Conservation (phyloP, 2,113 vertebrate genomes). For the Leptobrachium leishanense region DNA sequence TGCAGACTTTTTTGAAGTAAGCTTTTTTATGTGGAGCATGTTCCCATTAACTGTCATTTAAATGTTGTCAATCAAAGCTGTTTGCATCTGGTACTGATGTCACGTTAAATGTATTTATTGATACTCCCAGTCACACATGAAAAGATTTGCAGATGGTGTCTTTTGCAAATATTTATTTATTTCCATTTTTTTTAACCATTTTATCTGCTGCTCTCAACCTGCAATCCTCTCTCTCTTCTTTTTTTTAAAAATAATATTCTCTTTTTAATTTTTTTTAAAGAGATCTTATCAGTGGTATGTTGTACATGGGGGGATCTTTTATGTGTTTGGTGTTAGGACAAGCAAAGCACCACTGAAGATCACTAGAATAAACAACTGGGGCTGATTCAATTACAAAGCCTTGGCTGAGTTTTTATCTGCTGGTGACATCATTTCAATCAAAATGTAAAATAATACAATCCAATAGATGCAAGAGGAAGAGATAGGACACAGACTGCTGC, state of each 20-base stretch:
- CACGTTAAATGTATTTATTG: constrained; percentile 75
- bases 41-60: constrained; percentile 70
- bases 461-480: constrained; percentile 85
- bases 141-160: constrained; percentile 86
- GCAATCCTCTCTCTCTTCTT: constrained; percentile 26
- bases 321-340: constrained; percentile 88
- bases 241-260: constrained; percentile 60
- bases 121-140: constrained; percentile 88
- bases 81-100: constrained; percentile 69
- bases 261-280: constrained; percentile 61
- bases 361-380: constrained; percentile 91
- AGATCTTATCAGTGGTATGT: constrained; percentile 92
- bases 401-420: constrained; percentile 89
- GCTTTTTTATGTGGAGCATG: constrained; percentile 32
- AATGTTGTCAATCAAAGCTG: constrained; percentile 72
- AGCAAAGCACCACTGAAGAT: constrained; percentile 84
- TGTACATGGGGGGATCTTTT: constrained; percentile 94
- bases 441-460: constrained; percentile 99
- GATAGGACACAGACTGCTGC: constrained; percentile 95
- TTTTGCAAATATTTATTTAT: constrained; percentile 51
- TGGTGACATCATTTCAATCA: constrained; percentile 98
- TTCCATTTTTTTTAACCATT: constrained; percentile 43
- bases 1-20: constrained; percentile 31
- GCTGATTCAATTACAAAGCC: constrained; percentile 94
- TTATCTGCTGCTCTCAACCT: constrained; percentile 46